Percentiles rank a stretch among this genome's conserved stretches.
These are phyloP conservation scores for Scaptomyza parva DNA, from an alignment of 2,888 invertebrate species.

Conservation along the genomic window DNA sequence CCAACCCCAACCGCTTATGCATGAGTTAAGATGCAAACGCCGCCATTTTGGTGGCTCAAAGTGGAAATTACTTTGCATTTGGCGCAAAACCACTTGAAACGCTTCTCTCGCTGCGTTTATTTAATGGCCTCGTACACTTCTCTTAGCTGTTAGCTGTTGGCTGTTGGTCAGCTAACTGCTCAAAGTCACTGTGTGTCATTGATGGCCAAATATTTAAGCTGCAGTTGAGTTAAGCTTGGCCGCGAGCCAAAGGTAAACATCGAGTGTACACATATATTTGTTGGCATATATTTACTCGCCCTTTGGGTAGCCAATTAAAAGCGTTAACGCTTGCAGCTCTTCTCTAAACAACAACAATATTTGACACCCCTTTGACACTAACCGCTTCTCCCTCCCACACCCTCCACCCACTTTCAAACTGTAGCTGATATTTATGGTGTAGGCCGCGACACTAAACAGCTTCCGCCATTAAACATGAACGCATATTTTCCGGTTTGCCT, in stretches of 20 bases:
- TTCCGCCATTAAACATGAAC: constrained; percentile 78
- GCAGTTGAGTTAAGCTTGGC: constrained; percentile 10
- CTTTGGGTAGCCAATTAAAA: constrained; percentile 67
- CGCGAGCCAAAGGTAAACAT: constrained; percentile 47
- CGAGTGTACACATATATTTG: too few relatives aligned
- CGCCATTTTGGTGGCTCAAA: constrained; percentile 62
- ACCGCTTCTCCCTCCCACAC: neutral
- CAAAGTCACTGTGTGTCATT: constrained; percentile 53
- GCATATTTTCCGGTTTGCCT: constrained; percentile 56
- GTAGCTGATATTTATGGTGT: constrained; percentile 68
- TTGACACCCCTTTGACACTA: constrained; percentile 47
- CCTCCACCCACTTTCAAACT: neutral
- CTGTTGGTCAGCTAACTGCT: constrained; percentile 57
- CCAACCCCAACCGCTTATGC: constrained; percentile 27
- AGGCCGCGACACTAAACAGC: constrained; percentile 77
- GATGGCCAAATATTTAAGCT: constrained; percentile 67
- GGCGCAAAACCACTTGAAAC: constrained; percentile 50
- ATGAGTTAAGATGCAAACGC: constrained; percentile 64
- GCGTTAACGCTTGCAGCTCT: constrained; percentile 32
- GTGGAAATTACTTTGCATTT: constrained; percentile 72
- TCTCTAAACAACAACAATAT: constrained; percentile 9
- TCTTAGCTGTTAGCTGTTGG: too few relatives aligned
- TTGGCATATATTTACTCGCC: constrained; percentile 52
- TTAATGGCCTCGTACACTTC: constrained; percentile 70
- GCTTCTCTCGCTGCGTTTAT: constrained; percentile 55